A percentile compares a stretch with the other conserved stretches of the same genome.
phyloP scores from a whole-genome alignment of 2,797 vertebrate genomes.

The Balearica regulorum region DNA sequence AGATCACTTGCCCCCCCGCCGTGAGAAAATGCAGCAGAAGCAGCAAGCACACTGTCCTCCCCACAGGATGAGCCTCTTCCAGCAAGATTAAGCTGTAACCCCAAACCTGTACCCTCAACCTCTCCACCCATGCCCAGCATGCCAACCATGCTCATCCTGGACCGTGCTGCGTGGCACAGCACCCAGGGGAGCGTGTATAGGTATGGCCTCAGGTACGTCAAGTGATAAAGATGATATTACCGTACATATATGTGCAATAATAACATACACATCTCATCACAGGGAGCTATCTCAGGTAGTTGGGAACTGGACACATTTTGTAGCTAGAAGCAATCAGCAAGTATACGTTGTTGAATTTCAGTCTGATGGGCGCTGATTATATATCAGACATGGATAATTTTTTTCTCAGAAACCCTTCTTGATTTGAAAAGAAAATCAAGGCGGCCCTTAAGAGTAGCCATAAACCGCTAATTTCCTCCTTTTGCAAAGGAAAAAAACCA shows the following conservation, averaged over 20 bases:
- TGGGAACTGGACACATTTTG: neutral
- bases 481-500: neutral
- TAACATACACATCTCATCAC: neutral
- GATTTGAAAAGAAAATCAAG: constrained; percentile 6
- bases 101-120: neutral
- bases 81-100: neutral
- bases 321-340: neutral
- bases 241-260: accelerated
- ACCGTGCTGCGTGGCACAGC: accelerated
- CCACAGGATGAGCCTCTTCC: neutral
- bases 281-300: neutral
- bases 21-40: neutral
- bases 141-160: neutral
- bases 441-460: neutral
- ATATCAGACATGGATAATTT: neutral
- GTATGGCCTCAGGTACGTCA: neutral
- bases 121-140: accelerated
- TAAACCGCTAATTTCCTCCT: neutral
- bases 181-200: no score
- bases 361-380: neutral
- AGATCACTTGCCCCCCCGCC: neutral
- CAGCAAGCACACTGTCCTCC: neutral
- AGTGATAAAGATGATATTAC: no score
- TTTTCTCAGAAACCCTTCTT: neutral
- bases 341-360: neutral